Conservation (phyloP, 2,888 invertebrate species). For the Acleris laterana region DNA sequence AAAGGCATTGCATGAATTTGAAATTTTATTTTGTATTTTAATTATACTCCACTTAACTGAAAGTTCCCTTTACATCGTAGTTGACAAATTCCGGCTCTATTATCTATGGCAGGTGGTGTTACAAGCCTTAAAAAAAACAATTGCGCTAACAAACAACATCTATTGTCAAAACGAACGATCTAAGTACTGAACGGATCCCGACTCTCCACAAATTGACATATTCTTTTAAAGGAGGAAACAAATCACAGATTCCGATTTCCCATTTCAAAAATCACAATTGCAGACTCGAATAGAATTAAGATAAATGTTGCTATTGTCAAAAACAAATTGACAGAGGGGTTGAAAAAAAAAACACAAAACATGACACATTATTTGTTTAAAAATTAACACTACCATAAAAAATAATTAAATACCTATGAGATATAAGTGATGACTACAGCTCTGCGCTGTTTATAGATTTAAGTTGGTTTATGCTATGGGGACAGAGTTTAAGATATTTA, state of each 20-base stretch:
- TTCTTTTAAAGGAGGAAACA: slow-evolving; percentile 51
- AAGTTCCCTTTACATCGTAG: not conserved
- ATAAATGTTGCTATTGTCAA: slow-evolving; percentile 59
- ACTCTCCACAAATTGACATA: slow-evolving; percentile 62
- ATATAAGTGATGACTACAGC: slow-evolving; percentile 80
- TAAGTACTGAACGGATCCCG: slow-evolving; percentile 64
- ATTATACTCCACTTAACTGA: not conserved
- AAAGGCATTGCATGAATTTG: not conserved
- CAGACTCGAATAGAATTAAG: slow-evolving; percentile 47
- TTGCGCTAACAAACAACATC: slow-evolving; percentile 65
- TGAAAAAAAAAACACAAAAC: slow-evolving; percentile 62
- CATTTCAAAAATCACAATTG: slow-evolving; percentile 46
- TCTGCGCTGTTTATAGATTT: slow-evolving; percentile 63
- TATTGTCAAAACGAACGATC: slow-evolving; percentile 56
- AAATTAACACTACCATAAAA: slow-evolving; percentile 74
- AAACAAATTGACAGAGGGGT: slow-evolving; percentile 57
- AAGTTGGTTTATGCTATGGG: slow-evolving; percentile 80
- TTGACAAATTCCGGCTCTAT: not conserved
- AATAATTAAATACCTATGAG: slow-evolving; percentile 83
- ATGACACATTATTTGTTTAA: slow-evolving; percentile 75
- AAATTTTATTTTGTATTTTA: not conserved
- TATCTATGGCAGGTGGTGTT: slow-evolving; percentile 48
- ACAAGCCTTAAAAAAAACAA: slow-evolving; percentile 54
- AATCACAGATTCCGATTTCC: slow-evolving; percentile 59
- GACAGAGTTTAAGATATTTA: slow-evolving; percentile 77